These are phyloP conservation scores for Tenthredo livida DNA, from an alignment of 2,888 invertebrate genomes.

Conservation along the genomic window DNA sequence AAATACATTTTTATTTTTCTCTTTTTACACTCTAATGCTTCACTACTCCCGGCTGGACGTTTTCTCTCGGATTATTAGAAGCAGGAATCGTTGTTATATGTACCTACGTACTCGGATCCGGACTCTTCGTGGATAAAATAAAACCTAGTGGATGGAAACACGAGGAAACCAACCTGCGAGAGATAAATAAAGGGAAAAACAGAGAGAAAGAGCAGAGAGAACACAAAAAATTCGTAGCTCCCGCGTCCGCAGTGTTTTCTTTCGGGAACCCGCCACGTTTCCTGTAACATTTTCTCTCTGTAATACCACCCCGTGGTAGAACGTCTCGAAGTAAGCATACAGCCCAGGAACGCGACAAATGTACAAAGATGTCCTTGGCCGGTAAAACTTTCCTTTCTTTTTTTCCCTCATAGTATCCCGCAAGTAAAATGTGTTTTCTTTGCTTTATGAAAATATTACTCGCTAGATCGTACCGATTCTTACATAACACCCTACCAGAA, in stretches of 20 bases:
- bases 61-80: constrained; percentile 36
- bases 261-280: background rate
- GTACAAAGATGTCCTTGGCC: constrained; percentile 9
- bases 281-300: constrained; percentile 1
- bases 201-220: background rate
- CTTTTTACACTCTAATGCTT: constrained; percentile 22
- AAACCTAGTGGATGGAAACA: background rate
- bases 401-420: too few species aligned
- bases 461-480: background rate
- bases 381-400: background rate
- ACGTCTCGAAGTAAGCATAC: background rate
- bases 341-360: constrained; percentile 19
- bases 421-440: background rate
- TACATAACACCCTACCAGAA: background rate
- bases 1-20: background rate
- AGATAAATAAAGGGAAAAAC: constrained; percentile 1
- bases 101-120: constrained; percentile 7
- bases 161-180: constrained; percentile 11
- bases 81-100: constrained; percentile 1
- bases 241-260: constrained; percentile 2
- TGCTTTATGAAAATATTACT: background rate
- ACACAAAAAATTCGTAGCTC: constrained; percentile 4
- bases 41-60: constrained; percentile 20
- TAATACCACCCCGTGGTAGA: background rate
- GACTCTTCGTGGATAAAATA: background rate